These are phyloP conservation scores for Geophilus truncorum DNA, from an alignment of 2,888 invertebrate species.

Conservation along the genomic window DNA sequence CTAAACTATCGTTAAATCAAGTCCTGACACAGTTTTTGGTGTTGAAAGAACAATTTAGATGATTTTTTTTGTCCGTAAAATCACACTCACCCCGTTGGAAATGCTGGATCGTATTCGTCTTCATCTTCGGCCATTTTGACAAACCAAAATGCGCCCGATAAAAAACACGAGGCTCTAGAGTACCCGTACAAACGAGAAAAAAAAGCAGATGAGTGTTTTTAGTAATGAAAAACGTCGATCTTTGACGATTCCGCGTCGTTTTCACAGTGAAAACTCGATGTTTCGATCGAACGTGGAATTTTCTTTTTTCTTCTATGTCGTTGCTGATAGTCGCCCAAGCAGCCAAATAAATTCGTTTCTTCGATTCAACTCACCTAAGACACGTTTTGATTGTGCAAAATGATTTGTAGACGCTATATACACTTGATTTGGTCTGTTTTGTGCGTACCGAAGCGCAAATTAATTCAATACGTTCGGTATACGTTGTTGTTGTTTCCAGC, in stretches of 20 bases:
- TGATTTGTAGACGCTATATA: not conserved
- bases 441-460: not conserved
- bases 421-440: not conserved
- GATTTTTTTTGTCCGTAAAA: not conserved
- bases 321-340: too few relatives aligned
- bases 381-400: not conserved
- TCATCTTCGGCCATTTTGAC: slow-evolving; percentile 29
- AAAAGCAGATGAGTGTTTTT: not conserved
- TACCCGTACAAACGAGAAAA: not conserved
- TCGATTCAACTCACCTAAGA: not conserved
- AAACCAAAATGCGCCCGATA: not conserved
- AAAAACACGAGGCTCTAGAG: not conserved
- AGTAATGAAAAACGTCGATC: not conserved
- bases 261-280: too few relatives aligned
- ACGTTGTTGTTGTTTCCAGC: not conserved
- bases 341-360: not conserved
- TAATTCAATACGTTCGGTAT: not conserved
- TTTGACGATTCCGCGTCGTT: too few relatives aligned
- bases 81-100: slow-evolving; percentile 24
- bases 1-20: too few relatives aligned
- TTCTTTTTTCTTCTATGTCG: too few relatives aligned
- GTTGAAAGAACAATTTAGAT: not conserved
- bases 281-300: too few relatives aligned
- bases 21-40: too few relatives aligned
- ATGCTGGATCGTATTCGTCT: slow-evolving; percentile 29